phyloP scores from a whole-genome alignment of 2,888 invertebrate species.

The Gastrophysa polygoni region DNA sequence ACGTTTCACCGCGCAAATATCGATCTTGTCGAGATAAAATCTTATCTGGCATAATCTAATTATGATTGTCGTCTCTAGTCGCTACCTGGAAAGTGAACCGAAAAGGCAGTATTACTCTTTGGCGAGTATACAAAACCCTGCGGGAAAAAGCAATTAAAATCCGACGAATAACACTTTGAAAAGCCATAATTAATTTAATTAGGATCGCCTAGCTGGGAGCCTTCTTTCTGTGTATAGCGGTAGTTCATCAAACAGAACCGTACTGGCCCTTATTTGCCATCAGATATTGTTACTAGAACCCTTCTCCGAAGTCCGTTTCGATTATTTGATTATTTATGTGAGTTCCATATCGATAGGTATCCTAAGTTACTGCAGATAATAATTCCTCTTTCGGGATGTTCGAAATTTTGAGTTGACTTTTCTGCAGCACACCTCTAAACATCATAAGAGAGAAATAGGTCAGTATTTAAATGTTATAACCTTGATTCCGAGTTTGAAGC shows the following conservation, averaged over 20 bases:
- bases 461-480: too few relatives aligned
- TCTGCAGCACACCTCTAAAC: too few relatives aligned
- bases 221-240: conserved; percentile 17
- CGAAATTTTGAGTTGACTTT: too few relatives aligned
- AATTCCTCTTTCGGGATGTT: too few relatives aligned
- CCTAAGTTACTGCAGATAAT: too few relatives aligned
- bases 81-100: conserved; percentile 28
- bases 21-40: neutral
- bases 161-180: conserved; percentile 29
- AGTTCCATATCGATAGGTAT: too few relatives aligned
- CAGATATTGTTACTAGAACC: too few relatives aligned
- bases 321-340: too few relatives aligned
- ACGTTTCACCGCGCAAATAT: neutral
- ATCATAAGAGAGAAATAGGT: too few relatives aligned
- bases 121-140: conserved; percentile 23
- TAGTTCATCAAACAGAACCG: neutral
- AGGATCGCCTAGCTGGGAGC: conserved; percentile 30
- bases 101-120: conserved; percentile 19
- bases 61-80: conserved; percentile 4
- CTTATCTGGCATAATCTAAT: neutral
- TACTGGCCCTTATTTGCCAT: too few relatives aligned
- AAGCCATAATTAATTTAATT: conserved; percentile 32
- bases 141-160: conserved; percentile 30
- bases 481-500: too few relatives aligned
- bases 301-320: too few relatives aligned